Conservation (phyloP, 2,113 vertebrate species). For the Tupaia tana region DNA sequence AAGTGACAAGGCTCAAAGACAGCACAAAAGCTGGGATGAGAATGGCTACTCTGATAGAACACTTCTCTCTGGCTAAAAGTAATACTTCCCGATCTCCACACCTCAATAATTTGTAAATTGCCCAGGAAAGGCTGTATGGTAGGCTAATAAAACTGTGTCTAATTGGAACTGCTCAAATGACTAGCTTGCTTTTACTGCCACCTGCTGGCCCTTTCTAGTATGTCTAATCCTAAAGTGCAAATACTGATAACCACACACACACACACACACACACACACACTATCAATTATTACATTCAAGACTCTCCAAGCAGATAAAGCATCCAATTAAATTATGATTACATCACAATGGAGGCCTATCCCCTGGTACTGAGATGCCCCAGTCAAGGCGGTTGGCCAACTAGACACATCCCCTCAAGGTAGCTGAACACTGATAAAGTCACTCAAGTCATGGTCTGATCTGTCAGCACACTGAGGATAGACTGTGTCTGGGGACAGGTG, state of each 20-base stretch:
- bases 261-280: neutral
- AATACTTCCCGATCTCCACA: neutral
- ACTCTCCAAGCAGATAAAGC: neutral
- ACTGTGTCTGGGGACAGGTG: neutral
- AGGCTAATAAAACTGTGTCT: neutral
- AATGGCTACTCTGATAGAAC: neutral
- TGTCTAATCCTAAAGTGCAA: neutral
- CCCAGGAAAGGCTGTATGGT: neutral
- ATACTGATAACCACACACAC: neutral
- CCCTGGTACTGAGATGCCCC: rapidly evolving
- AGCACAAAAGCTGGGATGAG: neutral
- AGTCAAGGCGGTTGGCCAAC: no score
- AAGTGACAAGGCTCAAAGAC: neutral
- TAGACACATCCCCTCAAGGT: neutral
- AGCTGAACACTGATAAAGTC: neutral
- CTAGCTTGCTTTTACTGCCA: constrained; percentile 70
- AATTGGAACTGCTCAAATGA: constrained; percentile 14
- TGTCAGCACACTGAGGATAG: neutral
- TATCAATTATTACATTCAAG: neutral
- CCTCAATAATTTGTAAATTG: neutral
- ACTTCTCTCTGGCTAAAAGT: neutral
- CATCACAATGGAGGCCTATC: neutral
- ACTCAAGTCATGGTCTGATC: neutral
- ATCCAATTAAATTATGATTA: neutral
- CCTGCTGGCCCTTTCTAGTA: constrained; percentile 56